Evolutionary conservation across 35 echinoderm and acorn worm species (phyloP), one percentile per base, ranked within the genome.

Genomic region (Holothuria glaberrima): DNA sequence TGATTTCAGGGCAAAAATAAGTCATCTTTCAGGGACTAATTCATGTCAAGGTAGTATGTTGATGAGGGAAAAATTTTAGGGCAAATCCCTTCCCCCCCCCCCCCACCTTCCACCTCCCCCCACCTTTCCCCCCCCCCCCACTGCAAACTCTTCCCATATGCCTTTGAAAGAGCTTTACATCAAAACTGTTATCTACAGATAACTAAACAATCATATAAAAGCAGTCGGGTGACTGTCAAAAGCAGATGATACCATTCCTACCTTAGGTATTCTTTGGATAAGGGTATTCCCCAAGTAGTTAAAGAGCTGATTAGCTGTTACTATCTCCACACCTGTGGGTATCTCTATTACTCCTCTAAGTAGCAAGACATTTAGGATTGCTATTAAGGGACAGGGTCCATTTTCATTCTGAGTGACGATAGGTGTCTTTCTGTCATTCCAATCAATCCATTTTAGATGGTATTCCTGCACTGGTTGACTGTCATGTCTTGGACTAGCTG

Each of bases 341-440:
- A 94, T 90, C 21, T 90, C 78, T 17, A 98, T 83, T 7, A 89
- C 91, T 10, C 88, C 96, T 32, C 90, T 57, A 0, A 98, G 88
- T 21, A 98, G 63, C 28, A 98, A 63, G 17, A 98, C 93, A 71
- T 98, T 98, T 48, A 98, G 67, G 48, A 98, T 93, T 5, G 96
- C 93, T 74, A 98, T 92, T 29, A 94, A 75, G 2, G 93, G 96
- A 59, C 93, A 94, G 13, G 93, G 96, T 13, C 93, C 96, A 46
- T 94, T 98, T 84, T 98, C 96, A 59, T 98, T 98, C 59, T 98
- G 96, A 0, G 96, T 98, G 41, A 98, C 89, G 59, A 98, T 94
- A 4, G 96, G 96, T 0, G 85, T 92, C 29, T 90, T 98, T 48
- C 88, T 63, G 44, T 92, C 71, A 21, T 92, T 89, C 90, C 93